Percentiles rank a stretch among this genome's conserved stretches.
Conservation (phyloP, 2,888 invertebrate species). For the Aelia acuminata region DNA sequence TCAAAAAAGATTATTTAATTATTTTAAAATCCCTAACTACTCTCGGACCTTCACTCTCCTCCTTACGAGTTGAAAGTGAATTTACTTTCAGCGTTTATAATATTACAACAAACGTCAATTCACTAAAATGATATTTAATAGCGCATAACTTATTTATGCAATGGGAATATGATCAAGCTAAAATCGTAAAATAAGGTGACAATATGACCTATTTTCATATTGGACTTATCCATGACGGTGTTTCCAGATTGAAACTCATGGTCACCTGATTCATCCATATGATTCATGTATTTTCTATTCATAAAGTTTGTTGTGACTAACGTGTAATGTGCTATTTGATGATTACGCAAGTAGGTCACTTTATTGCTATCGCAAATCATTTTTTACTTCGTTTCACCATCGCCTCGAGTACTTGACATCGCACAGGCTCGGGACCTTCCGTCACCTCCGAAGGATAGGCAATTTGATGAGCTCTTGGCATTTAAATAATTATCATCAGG, state of each 20-base stretch:
- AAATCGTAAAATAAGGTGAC: background rate
- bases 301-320: constrained; percentile 2
- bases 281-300: constrained; percentile 17
- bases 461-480: too few species aligned
- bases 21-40: constrained; percentile 3
- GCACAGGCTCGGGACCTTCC: too few species aligned
- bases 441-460: too few species aligned
- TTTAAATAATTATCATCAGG: too few species aligned
- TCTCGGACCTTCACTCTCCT: background rate
- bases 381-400: too few species aligned
- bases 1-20: constrained; percentile 39
- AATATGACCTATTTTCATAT: background rate
- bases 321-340: background rate
- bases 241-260: background rate
- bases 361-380: background rate
- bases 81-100: background rate
- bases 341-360: background rate
- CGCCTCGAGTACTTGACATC: too few species aligned
- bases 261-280: background rate
- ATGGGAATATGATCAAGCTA: background rate
- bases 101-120: background rate
- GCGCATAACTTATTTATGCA: background rate
- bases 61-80: constrained; percentile 14
- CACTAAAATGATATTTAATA: background rate
- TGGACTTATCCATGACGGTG: background rate